Base-by-base conservation (phyloP, 1,140 invertebrate genomes). In the Nasonia longicornis region DNA sequence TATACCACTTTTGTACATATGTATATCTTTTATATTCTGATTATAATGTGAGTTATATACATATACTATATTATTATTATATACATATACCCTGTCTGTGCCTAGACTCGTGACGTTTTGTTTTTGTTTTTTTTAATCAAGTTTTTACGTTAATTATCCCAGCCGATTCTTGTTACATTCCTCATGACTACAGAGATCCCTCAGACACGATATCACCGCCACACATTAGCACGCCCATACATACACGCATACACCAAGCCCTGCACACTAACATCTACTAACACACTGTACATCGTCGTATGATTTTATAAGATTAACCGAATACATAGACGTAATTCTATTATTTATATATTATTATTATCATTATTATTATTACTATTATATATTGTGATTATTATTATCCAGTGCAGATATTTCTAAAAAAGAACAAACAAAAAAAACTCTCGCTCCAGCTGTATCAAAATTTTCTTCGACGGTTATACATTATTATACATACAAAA, bases 331-430 rank as follows among this genome's bases (percentile, higher is more conserved):
- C 58, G 73, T 77, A 81, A 81, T 73, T 71, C 26, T 35, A 76
- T 71, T 77, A 12, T 71, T 45, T 76, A 76, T 63, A 76, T 80
- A 73, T 76, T 80, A 74, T 75, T 66, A 80, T 79, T 7, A 72
- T 73, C 72, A 74, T 67, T 67, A 45, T 74, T 74, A 73, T 74
- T 75, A 58, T 73, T 58, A 58, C 20, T 7, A 45, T 42, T 75
- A 69, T 76, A 58, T 70, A 58, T 63, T 38, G 22, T 63, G 29
- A 71, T 22, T 69, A 69, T 81, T 67, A 70, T 52, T 80, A 75
- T 72, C 71, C 84, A 85, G 86, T 88, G 88, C 89, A 89, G 89
- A 90, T 90, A 90, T 89, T 89, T 90, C 89, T 89, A 89, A 90
- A 14, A 58, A 2, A 75, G 31, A 73, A 52, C 42, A 74, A 74